A percentile compares a stretch with the other conserved stretches of the same genome.
These are phyloP conservation scores for Oreochromis grahami DNA, from an alignment of 2,797 vertebrate genomes.

Conservation along the genomic window DNA sequence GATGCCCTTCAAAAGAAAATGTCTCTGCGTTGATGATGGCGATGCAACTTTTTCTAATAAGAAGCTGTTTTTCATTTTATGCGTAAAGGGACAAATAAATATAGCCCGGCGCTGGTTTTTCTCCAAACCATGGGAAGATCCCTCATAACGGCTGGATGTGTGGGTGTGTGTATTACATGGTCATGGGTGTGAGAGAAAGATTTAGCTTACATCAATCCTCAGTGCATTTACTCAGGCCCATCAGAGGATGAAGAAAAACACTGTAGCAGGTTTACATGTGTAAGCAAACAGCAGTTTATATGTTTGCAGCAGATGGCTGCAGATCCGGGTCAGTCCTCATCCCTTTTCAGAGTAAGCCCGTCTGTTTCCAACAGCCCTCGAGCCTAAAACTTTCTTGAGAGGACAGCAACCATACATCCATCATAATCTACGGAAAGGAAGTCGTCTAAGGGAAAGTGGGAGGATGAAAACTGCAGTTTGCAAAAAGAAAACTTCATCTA, in stretches of 20 bases:
- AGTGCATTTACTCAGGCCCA: not conserved
- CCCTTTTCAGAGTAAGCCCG: not conserved
- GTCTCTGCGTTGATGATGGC: not conserved
- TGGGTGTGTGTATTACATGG: not conserved
- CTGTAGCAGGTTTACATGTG: not conserved
- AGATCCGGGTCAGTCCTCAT: not conserved
- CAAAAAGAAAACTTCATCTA: not conserved
- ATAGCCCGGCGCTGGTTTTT: not conserved
- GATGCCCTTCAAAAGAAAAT: constrained; percentile 1
- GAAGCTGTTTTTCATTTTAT: not conserved
- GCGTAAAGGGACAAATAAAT: not conserved
- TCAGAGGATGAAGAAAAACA: not conserved
- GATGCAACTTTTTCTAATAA: not conserved
- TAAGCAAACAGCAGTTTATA: not conserved
- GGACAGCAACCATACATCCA: not conserved
- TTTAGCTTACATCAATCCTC: not conserved
- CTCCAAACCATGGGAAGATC: constrained; percentile 9
- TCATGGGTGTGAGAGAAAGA: not conserved
- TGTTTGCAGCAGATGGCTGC: constrained; percentile 11
- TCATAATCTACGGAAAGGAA: not conserved
- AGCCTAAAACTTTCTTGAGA: not conserved
- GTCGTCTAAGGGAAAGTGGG: accelerated
- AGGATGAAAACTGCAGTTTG: not conserved
- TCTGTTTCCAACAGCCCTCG: not conserved
- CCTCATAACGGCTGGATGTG: not conserved